These are phyloP conservation scores for Empidonax traillii DNA, from an alignment of 2,113 vertebrate genomes.

Conservation along the genomic window DNA sequence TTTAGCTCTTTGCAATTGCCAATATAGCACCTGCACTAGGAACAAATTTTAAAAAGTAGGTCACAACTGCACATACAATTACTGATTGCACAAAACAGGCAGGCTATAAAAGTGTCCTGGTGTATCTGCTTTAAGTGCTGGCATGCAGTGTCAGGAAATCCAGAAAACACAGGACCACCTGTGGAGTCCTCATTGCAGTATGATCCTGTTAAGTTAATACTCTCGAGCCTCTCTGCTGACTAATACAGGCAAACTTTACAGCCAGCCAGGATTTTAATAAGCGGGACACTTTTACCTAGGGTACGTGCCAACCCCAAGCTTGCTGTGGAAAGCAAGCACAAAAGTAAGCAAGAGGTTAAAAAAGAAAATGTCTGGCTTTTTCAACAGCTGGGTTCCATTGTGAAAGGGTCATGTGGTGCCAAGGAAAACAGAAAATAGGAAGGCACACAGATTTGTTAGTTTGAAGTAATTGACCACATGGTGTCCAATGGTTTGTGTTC, in stretches of 20 bases:
- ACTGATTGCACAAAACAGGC: slow-evolving; percentile 25
- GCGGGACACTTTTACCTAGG: background rate
- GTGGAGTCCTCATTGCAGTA: background rate
- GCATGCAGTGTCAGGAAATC: slow-evolving; percentile 22
- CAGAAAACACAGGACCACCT: slow-evolving; percentile 55
- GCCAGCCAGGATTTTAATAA: slow-evolving; percentile 41
- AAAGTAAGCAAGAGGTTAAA: slow-evolving; percentile 69
- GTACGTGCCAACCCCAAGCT: background rate
- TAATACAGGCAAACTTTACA: slow-evolving; percentile 41
- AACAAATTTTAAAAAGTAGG: slow-evolving; percentile 13
- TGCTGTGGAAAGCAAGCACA: background rate
- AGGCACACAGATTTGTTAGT: slow-evolving; percentile 82
- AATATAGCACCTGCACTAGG: slow-evolving; percentile 11
- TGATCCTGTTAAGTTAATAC: slow-evolving; percentile 49
- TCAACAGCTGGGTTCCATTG: slow-evolving; percentile 79
- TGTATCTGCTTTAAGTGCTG: slow-evolving; percentile 44
- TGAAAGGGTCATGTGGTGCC: slow-evolving; percentile 73
- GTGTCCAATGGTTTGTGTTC: slow-evolving; percentile 80
- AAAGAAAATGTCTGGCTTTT: slow-evolving; percentile 54
- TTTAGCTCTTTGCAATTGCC: background rate
- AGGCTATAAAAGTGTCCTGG: slow-evolving; percentile 21
- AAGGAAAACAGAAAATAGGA: slow-evolving; percentile 85
- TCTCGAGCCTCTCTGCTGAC: slow-evolving; percentile 43
- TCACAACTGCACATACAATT: slow-evolving; percentile 17
- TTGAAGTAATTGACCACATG: slow-evolving; percentile 85